Evolutionary conservation across 2,888 invertebrate species (phyloP), one percentile per base, ranked within the genome.

Genomic region (Hydriomena furcata): DNA sequence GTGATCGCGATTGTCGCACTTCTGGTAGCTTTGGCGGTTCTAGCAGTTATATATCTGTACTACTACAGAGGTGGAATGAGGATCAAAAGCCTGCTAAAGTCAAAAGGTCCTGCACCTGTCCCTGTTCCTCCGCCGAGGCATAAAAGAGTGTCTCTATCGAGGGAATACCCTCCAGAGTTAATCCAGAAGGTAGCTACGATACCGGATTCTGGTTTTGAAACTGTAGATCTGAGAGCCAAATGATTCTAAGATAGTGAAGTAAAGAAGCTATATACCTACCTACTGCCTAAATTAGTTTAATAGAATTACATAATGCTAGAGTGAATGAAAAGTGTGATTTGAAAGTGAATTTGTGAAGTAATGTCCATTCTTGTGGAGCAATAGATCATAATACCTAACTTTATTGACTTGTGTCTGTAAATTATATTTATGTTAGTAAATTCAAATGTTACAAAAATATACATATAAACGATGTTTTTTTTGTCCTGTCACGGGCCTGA

Each of bases 1-100:
- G 65, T 94, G 63, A 92, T 95, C 61, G 92, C 93, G n/a, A 79
- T 93, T 55, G 81, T 94, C 67, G 91, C 94, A 63, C 86, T 95
- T 69, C 91, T 95, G 80, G 87, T 94, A 69, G 93, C 94, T 34
- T 77, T 94, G 68, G 92, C 93, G 52, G 82, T 92, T 61, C 88
- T 95, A 71, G 93, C 93, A 56, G 91, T 93, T 52, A 88, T 95
- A 66, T 95, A 95, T 81, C 85, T 94, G 68, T 95, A 95, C 80
- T 95, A 94, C 75, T 95, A 95, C 88, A 93, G 94, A 80, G 93
- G 94, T 68, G 93, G 94, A 66, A 91, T 91, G 73, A 91, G 91
- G 61, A 91, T 95, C 62, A 94, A 94, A 81, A 91, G 84, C 58
- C 89, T 94, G 73, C 77, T 94, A 17, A 93, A 88, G 55, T 84